Evolutionary conservation across 2,113 vertebrate species (phyloP), one percentile per base, ranked within the genome.

Genomic region (Capreolus pygargus): DNA sequence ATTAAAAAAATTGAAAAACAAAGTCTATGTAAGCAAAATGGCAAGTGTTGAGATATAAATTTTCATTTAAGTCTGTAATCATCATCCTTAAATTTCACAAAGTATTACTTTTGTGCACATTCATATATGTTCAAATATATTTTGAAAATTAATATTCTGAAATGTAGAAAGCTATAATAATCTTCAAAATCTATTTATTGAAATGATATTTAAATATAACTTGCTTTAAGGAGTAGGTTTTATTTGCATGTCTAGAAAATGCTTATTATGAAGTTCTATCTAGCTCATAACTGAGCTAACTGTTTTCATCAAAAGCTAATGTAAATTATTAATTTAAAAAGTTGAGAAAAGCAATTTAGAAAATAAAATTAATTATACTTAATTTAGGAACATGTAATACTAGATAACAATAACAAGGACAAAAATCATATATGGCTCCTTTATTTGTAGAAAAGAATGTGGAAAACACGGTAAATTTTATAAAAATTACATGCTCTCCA

Each of bases 401-500:
- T 64, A 89, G 60, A 82, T 19, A 93, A 81, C 3, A 78, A 74
- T 13, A 36, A 47, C 4, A 94, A 79, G 47, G 85, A 64, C 27
- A 67, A 55, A 84, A 91, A 64, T 91, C 17, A 83, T 3, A 25
- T 33, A 60, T 82, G 30, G 30, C 28, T 94, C 17, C 10, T 17
- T n/a, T 91, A 70, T 95, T 81, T 85, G 58, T 83, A 90, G 84
- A 90, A 92, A 86, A 97, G 52, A 81, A 28, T 64, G 9, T 94
- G 28, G 14, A 58, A 94, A 96, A 87, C 39, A 52, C 6, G 5
- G 19, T 33, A 58, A 57, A 91, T 83, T 83, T 55, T 83, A 83
- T 67, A 33, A 47, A 81, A 93, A 74, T 83, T 78, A 39, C 4
- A 36, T 70, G 21, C 3, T 54, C 1, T 47, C 74, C 6, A 67